Conservation (phyloP, 1,140 invertebrate genomes). For the Teleogryllus occipitalis region DNA sequence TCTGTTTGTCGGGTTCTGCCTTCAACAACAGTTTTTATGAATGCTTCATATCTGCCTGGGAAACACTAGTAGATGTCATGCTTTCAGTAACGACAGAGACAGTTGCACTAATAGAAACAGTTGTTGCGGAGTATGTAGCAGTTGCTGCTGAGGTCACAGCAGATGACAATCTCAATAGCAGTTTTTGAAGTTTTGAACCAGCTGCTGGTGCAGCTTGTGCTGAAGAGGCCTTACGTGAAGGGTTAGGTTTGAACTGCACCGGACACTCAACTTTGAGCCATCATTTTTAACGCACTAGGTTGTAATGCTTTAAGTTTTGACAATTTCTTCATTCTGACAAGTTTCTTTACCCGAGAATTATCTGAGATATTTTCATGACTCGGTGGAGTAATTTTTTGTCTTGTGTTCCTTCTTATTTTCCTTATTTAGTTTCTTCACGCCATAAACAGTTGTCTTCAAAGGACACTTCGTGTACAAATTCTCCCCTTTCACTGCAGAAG, state of each 20-base stretch:
- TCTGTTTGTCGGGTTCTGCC: slow-evolving; percentile 74
- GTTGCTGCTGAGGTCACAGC: no score
- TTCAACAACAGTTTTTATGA: slow-evolving; percentile 30
- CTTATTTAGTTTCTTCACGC: slow-evolving; percentile 55
- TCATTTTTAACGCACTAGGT: slow-evolving; percentile 30
- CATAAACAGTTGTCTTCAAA: slow-evolving; percentile 30
- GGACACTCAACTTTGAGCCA: slow-evolving; percentile 14
- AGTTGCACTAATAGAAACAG: no score
- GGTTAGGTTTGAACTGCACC: slow-evolving; percentile 4
- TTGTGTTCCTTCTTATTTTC: slow-evolving; percentile 50
- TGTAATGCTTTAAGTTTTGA: slow-evolving; percentile 45
- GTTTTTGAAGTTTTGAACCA: no score
- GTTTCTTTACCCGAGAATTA: no score
- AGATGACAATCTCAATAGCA: no score
- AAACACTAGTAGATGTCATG: not conserved
- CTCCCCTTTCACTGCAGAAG: slow-evolving; percentile 36
- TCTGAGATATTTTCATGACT: slow-evolving; percentile 27
- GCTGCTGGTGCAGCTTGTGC: not conserved
- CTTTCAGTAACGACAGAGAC: not conserved
- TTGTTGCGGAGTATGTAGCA: no score
- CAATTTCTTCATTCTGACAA: slow-evolving; percentile 45
- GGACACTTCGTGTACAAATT: slow-evolving; percentile 29
- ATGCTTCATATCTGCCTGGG: slow-evolving; percentile 6
- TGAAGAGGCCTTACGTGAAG: not conserved
- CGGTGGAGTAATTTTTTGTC: slow-evolving; percentile 18